Base-by-base conservation (phyloP, 2,797 vertebrate species). In the Poecilia wingei region DNA sequence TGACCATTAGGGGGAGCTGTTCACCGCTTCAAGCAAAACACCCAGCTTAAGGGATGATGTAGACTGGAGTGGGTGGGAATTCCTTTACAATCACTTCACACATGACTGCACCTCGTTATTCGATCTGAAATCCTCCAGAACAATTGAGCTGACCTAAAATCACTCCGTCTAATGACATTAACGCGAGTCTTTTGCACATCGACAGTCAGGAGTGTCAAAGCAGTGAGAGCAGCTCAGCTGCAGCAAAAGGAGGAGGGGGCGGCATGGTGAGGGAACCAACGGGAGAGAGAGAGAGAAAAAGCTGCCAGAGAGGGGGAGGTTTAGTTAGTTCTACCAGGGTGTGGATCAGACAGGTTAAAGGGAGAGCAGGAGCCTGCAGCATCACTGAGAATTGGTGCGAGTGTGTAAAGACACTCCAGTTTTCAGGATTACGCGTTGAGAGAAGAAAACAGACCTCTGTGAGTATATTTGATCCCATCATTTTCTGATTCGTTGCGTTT, bases 261-360 rank as follows among this genome's bases (percentile, higher is more conserved):
- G 69, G 64, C 79, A 69, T 78, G 82, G 80, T 77, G 75, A 49
- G 77, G 82, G 73, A 64, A 85, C 69, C 78, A 76, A 77, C 73
- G 57, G 84, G 79, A 86, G 85, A 75, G 75, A 79, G 82, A 81
- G 41, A 41, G 41, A 41, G 41, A 41, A 7, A 84, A 81, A 85
- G 82, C 90, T 87, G 86, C 77, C 82, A 78, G 86, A 90, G 87
- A 87, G 90, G 88, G 90, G 90, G 85, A 91, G 88, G 87, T 84
- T 85, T 91, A 86, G 88, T 93, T 91, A 91, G 89, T 93, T 87
- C 89, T 91, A 75, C 70, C 82, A 84, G 89, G 86, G 84, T 91
- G 91, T 90, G 88, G 91, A 92, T 90, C 88, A 39, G 90, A 89
- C 91, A 87, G 91, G 91, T 91, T 93, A 92, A 84, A 86, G 82